These are phyloP conservation scores for Garrulus glandarius DNA, from an alignment of 2,797 vertebrate genomes.

Conservation along the genomic window DNA sequence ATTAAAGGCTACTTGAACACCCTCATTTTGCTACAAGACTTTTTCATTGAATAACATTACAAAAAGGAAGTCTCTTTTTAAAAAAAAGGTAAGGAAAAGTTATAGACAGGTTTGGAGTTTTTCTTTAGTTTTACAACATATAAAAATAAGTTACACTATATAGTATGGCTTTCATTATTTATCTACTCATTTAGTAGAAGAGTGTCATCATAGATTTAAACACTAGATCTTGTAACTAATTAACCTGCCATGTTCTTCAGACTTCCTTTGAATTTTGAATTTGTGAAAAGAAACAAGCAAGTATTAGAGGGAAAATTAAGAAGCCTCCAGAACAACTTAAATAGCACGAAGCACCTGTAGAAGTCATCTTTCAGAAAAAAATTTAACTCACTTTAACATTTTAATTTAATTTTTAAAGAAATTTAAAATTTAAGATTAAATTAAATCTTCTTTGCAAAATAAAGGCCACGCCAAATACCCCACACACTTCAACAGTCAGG, in stretches of 20 bases:
- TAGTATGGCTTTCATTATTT: conserved; percentile 17
- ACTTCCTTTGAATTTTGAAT: background rate
- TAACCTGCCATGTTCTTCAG: background rate
- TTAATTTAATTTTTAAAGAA: background rate
- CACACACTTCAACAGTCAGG: background rate
- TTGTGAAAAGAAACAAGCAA: background rate
- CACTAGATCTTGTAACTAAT: background rate
- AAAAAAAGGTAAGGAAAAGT: background rate
- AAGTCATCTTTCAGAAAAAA: background rate
- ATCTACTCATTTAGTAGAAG: background rate
- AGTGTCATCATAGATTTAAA: background rate
- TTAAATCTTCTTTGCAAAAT: background rate
- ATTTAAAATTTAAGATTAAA: background rate
- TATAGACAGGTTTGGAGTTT: background rate
- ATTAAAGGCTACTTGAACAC: conserved; percentile 8
- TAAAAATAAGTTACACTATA: conserved; percentile 32
- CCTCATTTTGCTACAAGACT: conserved; percentile 20
- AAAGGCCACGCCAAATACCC: background rate
- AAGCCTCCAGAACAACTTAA: background rate
- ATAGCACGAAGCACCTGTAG: background rate
- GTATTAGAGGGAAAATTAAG: background rate
- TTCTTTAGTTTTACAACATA: background rate
- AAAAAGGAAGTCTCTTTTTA: background rate
- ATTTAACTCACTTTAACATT: background rate
- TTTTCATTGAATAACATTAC: background rate